Percentiles rank a stretch among this genome's conserved stretches.
Conservation (phyloP, 2,113 vertebrate genomes). For the Poicephalus meyeri region DNA sequence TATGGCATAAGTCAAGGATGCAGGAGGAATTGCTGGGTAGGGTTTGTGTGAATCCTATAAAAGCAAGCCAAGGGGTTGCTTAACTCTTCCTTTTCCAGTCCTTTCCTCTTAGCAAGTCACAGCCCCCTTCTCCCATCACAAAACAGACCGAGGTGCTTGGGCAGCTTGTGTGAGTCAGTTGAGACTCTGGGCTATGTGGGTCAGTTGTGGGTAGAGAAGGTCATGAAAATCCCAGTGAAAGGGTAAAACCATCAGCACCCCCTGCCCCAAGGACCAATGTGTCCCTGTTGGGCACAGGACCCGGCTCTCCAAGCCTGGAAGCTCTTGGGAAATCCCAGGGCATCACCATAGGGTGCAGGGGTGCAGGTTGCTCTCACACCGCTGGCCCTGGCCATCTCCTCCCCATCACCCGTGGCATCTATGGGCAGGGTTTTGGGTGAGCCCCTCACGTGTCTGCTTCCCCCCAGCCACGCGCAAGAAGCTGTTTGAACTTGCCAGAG, state of each 20-base stretch:
- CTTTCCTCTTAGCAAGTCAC: neutral
- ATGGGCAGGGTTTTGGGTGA: neutral
- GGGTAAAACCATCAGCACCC: neutral
- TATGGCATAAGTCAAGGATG: neutral
- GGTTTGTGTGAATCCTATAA: neutral
- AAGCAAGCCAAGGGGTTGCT: neutral
- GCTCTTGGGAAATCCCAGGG: neutral
- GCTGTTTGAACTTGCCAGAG: constrained; percentile 94
- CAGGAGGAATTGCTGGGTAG: neutral
- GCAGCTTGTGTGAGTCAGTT: neutral
- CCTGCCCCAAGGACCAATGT: accelerated
- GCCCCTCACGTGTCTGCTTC: neutral
- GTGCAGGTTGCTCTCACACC: accelerated
- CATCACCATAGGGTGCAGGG: accelerated
- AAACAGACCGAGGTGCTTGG: neutral
- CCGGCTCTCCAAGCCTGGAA: accelerated
- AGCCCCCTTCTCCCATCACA: neutral
- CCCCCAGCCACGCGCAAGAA: constrained; percentile 92
- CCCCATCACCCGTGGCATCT: neutral
- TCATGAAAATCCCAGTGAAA: neutral
- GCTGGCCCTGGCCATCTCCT: neutral
- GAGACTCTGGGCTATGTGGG: neutral
- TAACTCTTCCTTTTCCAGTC: neutral
- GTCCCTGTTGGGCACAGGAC: neutral
- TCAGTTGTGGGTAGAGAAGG: neutral